These are phyloP conservation scores for Leptestheria dahalacensis DNA, from an alignment of 1,140 invertebrate species.

Conservation along the genomic window DNA sequence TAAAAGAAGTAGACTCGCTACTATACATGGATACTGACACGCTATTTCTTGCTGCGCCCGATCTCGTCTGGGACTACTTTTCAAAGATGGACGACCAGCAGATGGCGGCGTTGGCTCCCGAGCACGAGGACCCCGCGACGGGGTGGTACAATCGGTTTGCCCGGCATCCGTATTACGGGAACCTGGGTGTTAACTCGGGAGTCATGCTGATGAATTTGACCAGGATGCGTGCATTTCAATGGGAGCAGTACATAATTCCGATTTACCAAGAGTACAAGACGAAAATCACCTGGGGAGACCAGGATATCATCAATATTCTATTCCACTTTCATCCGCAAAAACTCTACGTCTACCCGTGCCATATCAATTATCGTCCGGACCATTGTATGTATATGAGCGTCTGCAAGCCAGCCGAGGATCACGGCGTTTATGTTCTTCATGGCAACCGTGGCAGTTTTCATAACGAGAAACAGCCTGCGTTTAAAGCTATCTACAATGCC, in stretches of 20 bases:
- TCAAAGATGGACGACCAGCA: conserved; percentile 67
- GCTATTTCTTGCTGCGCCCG: conserved; percentile 64
- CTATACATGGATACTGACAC: conserved; percentile 90
- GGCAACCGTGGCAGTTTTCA: conserved; percentile 75
- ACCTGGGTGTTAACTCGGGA: conserved; percentile 81
- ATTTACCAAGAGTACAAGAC: conserved; percentile 71
- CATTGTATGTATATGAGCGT: conserved; percentile 79
- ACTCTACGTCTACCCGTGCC: conserved; percentile 63
- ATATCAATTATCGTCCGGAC: conserved; percentile 83
- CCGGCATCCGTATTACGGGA: conserved; percentile 82
- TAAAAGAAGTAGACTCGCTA: conserved; percentile 64
- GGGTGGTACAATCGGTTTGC: conserved; percentile 95
- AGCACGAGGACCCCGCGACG: conserved; percentile 77
- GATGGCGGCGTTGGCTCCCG: conserved; percentile 69
- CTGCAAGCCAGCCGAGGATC: conserved; percentile 52
- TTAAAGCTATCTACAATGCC: conserved; percentile 54
- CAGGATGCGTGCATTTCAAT: conserved; percentile 67
- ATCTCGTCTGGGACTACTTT: conserved; percentile 70
- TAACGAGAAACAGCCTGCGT: conserved; percentile 68
- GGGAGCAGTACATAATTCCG: conserved; percentile 64
- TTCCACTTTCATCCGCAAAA: conserved; percentile 78
- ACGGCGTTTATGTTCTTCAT: conserved; percentile 73
- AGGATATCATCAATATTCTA: conserved; percentile 92
- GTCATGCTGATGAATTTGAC: conserved; percentile 96
- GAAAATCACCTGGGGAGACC: conserved; percentile 91